Conservation (phyloP, 2,797 vertebrate species). For the Lithobates pipiens region DNA sequence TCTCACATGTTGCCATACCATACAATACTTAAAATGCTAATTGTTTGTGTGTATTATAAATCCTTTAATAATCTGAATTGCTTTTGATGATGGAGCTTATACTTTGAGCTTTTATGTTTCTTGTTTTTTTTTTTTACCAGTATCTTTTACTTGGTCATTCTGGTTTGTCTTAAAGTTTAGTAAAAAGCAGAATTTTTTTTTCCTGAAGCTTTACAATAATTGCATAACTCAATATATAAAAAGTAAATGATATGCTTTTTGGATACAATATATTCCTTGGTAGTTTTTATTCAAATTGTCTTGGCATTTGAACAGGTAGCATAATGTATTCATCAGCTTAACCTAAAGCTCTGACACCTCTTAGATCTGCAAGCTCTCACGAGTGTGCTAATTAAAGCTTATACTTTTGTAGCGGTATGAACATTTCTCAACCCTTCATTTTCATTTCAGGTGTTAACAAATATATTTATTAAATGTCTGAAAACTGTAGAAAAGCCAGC, state of each 20-base stretch:
- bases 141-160: neutral
- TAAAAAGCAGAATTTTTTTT: neutral
- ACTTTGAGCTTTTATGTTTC: neutral
- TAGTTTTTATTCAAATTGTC: conserved; percentile 70
- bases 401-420: conserved; percentile 66
- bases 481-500: conserved; percentile 48
- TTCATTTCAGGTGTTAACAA: conserved; percentile 70
- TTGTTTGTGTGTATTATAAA: neutral
- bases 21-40: too few species aligned
- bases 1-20: too few species aligned
- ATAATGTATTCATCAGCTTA: conserved; percentile 68
- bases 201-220: conserved; percentile 33
- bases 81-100: conserved; percentile 6
- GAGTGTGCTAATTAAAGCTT: conserved; percentile 72
- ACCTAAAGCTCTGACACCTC: conserved; percentile 69
- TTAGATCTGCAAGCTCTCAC: conserved; percentile 72
- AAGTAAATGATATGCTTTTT: conserved; percentile 49
- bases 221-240: conserved; percentile 28
- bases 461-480: conserved; percentile 70
- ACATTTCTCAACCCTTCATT: conserved; percentile 69
- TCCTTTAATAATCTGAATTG: neutral
- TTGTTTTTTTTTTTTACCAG: neutral
- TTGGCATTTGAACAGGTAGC: conserved; percentile 69
- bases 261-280: conserved; percentile 65
- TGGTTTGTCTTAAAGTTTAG: conserved; percentile 2